Evolutionary conservation across 2,113 vertebrate species (phyloP), one percentile per base, ranked within the genome.

Genomic region (Menidia beryllina): DNA sequence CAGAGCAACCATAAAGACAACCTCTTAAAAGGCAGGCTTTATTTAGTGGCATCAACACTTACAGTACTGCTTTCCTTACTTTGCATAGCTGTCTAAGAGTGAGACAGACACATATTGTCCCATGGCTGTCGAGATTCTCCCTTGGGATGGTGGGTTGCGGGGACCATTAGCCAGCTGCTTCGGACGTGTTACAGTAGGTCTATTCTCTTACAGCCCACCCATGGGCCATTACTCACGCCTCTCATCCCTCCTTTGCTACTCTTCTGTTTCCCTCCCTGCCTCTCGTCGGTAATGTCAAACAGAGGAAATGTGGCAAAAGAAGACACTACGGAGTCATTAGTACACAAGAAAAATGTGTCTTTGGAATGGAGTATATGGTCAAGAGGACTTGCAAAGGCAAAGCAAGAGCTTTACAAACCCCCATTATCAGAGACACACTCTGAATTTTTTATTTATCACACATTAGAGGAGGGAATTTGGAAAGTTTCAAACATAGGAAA

Each of bases 201-300:
- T 69, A 89, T 92, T 92, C 87, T 89, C 80, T 82, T 39, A 52
- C 79, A 74, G 34, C 82, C 86, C 84, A 87, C 84, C 82, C 77
- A 69, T 72, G 59, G 36, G 81, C 66, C 70, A 91, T 87, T 82
- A 83, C 81, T 71, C 56, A 79, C 66, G 72, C 81, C 84, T 80
- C 79, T 77, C 58, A 79, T 27, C 64, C 76, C 79, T 83, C 72
- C 83, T 76, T 81, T 80, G 57, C 68, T 27, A 12, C 39, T 24
- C 65, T 86, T 76, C 7, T 51, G 13, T 51, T 20, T 63, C 20
- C 51, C 50, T 51, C 45, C 66, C 26, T 58, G 45, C 48, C 70
- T 51, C 57, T 36, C 58, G 11, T n/a, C 75, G 69, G 52, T 81
- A 72, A 81, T 86, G 81, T 78, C 82, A 75, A 69, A 63, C 41